A percentile compares a stretch with the other conserved stretches of the same genome.
Evolutionary conservation across 2,888 invertebrate genomes (phyloP).

Genomic region (Eupithecia subumbrata): DNA sequence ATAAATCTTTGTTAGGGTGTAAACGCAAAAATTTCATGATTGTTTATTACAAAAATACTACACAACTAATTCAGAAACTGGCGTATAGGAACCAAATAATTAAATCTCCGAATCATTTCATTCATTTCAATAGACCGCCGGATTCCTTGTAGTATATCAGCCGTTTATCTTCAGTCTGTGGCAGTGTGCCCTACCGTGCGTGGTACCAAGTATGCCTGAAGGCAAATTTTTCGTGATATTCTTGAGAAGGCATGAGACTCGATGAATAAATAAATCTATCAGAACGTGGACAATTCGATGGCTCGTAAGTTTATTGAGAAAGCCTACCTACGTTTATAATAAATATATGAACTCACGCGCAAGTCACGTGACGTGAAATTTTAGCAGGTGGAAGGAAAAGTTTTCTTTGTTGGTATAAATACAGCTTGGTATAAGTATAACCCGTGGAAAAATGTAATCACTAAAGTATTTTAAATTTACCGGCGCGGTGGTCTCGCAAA

Average conservation of each 20-base stretch:
- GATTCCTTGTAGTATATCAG: neutral
- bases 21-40: too few species aligned
- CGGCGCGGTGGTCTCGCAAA: neutral
- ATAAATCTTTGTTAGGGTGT: too few species aligned
- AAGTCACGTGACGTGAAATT: too few species aligned
- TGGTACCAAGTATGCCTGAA: constrained; percentile 32
- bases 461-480: neutral
- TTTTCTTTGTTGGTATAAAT: too few species aligned
- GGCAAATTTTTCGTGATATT: constrained; percentile 29
- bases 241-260: constrained; percentile 15
- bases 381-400: too few species aligned
- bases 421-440: too few species aligned
- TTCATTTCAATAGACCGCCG: too few species aligned
- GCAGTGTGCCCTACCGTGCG: constrained; percentile 27
- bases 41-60: too few species aligned
- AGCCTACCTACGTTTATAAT: constrained; percentile 1
- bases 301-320: neutral
- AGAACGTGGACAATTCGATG: constrained; percentile 6
- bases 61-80: too few species aligned
- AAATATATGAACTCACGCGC: neutral
- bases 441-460: too few species aligned
- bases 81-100: too few species aligned
- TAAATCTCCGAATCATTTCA: too few species aligned
- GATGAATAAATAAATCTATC: constrained; percentile 29
- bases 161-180: constrained; percentile 12